phyloP scores from a whole-genome alignment of 92 coral and sea anemone species.

The Palythoa grandiflora region DNA sequence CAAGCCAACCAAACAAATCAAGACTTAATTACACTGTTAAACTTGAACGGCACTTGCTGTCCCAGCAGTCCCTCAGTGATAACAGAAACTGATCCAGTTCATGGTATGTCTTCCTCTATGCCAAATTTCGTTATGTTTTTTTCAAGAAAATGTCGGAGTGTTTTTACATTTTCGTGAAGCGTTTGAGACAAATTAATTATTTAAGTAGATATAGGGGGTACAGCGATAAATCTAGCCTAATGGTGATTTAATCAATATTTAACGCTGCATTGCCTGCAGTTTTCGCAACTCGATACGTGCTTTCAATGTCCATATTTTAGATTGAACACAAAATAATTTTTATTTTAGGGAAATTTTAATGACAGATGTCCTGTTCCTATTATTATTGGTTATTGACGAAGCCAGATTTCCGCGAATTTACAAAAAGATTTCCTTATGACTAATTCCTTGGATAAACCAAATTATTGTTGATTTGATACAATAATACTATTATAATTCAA shows the following conservation, averaged over 20 bases:
- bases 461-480: no score
- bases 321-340: no score
- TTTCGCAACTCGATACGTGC: background rate
- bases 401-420: no score
- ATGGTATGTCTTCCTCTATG: background rate
- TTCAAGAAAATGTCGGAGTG: no score
- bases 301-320: background rate
- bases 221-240: background rate
- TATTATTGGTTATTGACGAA: no score
- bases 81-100: background rate
- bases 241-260: background rate
- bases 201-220: background rate
- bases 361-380: no score
- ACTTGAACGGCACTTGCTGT: background rate
- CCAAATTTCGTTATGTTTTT: background rate
- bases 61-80: background rate
- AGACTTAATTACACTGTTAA: background rate
- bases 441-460: no score
- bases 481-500: no score
- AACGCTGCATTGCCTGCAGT: background rate
- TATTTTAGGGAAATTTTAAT: no score
- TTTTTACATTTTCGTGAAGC: background rate
- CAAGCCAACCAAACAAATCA: background rate
- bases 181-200: background rate
- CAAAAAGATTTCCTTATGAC: no score